A percentile compares a stretch with the other conserved stretches of the same genome.
phyloP scores from a whole-genome alignment of 1,140 invertebrate species.

The Pseudomyrmex pallidus region DNA sequence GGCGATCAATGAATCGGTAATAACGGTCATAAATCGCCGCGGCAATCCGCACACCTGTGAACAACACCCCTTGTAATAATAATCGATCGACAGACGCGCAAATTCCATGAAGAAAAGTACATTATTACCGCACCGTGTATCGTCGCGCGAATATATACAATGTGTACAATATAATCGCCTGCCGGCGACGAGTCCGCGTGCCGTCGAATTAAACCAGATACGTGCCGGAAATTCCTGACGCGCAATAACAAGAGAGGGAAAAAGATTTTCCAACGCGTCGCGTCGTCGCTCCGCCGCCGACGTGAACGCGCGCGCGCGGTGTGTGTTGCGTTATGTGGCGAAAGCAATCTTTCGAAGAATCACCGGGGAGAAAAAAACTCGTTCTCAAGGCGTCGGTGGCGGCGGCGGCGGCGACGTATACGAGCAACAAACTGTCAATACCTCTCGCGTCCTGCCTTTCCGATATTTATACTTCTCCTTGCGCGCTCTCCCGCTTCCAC shows the following conservation, averaged over 20 bases:
- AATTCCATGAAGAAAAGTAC: not conserved
- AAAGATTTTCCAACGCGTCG: conserved; percentile 37
- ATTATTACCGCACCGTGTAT: no score
- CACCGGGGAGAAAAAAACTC: conserved; percentile 42
- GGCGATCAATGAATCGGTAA: conserved; percentile 22
- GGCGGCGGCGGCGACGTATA: conserved; percentile 22
- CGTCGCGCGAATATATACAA: not conserved
- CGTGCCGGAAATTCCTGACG: not conserved
- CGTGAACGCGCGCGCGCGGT: conserved; percentile 36
- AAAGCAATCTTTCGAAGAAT: conserved; percentile 61
- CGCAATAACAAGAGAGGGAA: conserved; percentile 16
- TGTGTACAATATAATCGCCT: not conserved
- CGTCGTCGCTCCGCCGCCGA: conserved; percentile 20
- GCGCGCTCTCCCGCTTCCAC: not conserved
- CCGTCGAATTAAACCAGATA: no score
- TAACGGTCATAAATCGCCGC: conserved; percentile 19
- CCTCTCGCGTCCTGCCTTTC: conserved; percentile 10
- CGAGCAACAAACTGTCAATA: conserved; percentile 59
- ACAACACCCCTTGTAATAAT: not conserved
- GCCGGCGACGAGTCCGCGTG: not conserved
- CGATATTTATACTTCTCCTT: conserved; percentile 45
- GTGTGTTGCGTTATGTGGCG: conserved; percentile 41
- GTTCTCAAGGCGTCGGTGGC: conserved; percentile 15
- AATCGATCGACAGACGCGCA: not conserved
- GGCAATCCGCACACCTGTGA: conserved; percentile 22